Percentiles rank a stretch among this genome's conserved stretches.
Conservation (phyloP, 2,797 vertebrate species). For the Tympanoctomys barrerae region DNA sequence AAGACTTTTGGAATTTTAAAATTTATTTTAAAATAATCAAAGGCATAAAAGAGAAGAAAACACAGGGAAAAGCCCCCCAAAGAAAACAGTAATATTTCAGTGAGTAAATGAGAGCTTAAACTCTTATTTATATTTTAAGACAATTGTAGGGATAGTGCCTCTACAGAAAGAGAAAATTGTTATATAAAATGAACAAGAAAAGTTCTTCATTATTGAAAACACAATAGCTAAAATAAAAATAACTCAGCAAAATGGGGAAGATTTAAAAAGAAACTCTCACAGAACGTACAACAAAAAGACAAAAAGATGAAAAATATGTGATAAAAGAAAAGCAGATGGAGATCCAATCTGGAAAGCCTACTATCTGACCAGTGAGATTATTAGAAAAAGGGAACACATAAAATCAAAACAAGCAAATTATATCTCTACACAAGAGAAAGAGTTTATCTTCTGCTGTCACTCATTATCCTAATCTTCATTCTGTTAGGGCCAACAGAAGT, state of each 20-base stretch:
- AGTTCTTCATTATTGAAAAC: conserved; percentile 18
- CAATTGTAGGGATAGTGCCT: background rate
- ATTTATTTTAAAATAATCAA: background rate
- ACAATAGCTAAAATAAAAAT: conserved; percentile 16
- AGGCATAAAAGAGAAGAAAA: conserved; percentile 35
- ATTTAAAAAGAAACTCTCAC: conserved; percentile 22
- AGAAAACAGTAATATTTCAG: background rate
- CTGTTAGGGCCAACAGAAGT: background rate
- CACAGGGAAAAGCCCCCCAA: background rate
- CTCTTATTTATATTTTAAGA: conserved; percentile 54
- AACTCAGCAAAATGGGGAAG: background rate
- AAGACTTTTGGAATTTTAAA: too few species aligned
- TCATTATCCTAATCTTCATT: background rate
- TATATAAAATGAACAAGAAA: conserved; percentile 30
- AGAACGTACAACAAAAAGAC: background rate
- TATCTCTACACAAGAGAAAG: background rate
- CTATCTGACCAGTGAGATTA: background rate
- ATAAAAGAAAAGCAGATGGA: conserved; percentile 46
- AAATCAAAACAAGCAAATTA: conserved; percentile 20
- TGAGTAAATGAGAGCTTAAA: background rate
- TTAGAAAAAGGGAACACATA: background rate
- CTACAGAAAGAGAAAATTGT: conserved; percentile 3
- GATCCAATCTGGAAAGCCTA: conserved; percentile 26
- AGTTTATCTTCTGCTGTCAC: background rate
- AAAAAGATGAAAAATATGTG: background rate